phyloP scores from a whole-genome alignment of 2,888 invertebrate genomes.

The Belgica antarctica region DNA sequence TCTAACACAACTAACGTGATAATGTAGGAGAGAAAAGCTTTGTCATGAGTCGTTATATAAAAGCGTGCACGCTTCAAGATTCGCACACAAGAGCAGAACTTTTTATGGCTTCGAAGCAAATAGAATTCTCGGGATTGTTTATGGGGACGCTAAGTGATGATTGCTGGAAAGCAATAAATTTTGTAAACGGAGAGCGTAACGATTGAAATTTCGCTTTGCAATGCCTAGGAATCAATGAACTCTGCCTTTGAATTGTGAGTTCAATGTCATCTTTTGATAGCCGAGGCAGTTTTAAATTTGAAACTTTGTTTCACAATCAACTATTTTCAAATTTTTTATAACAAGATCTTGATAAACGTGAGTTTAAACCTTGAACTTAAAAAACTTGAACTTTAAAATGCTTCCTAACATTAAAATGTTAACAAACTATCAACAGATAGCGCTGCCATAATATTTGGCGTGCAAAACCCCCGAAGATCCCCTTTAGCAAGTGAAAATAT shows the following conservation, averaged over 20 bases:
- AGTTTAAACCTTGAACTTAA: no score
- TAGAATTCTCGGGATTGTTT: not conserved
- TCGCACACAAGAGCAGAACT: not conserved
- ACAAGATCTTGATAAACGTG: no score
- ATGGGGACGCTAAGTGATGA: conserved; percentile 5
- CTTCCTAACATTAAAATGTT: no score
- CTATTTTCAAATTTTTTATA: no score
- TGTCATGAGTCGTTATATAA: not conserved
- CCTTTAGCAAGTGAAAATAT: no score
- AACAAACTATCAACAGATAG: no score
- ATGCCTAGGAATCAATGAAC: conserved; percentile 14
- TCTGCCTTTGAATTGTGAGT: not conserved
- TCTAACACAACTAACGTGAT: not conserved
- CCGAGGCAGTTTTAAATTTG: no score
- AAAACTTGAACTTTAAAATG: no score
- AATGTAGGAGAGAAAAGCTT: conserved; percentile 15
- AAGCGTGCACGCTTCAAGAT: not conserved
- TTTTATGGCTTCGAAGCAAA: not conserved
- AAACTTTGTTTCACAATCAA: no score
- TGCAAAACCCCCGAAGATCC: no score
- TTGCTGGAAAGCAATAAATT: conserved; percentile 5
- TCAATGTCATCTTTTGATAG: no score
- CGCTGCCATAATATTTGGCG: no score
- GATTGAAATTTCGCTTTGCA: not conserved
- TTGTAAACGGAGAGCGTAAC: not conserved